phyloP scores from a whole-genome alignment of 2,888 invertebrate genomes.

The Drosophila nr. medialis region DNA sequence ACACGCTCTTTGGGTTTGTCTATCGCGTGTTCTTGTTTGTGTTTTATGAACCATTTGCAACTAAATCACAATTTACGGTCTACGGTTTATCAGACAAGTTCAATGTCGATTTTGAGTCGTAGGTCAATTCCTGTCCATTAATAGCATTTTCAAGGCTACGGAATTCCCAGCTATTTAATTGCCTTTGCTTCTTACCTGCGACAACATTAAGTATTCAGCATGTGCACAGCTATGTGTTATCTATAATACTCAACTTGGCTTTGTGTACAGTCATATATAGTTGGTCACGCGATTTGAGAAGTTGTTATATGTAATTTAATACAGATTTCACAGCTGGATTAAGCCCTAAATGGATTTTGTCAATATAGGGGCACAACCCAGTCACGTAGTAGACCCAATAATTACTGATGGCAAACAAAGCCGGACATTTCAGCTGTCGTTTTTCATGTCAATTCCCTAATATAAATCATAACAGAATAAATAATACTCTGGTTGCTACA shows the following conservation, averaged over 20 bases:
- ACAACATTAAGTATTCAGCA: conserved; percentile 23
- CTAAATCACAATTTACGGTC: background rate
- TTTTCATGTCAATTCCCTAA: conserved; percentile 32
- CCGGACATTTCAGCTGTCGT: conserved; percentile 37
- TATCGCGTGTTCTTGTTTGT: background rate
- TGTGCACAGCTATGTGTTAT: conserved; percentile 2
- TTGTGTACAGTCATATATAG: background rate
- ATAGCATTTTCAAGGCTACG: conserved; percentile 20
- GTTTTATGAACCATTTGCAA: background rate
- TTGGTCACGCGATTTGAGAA: conserved; percentile 28
- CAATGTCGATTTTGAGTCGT: background rate
- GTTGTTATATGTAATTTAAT: conserved; percentile 13
- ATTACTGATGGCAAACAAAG: conserved; percentile 39
- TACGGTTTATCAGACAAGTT: conserved; percentile 9
- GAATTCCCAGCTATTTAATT: conserved; percentile 10
- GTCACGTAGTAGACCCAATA: conserved; percentile 44
- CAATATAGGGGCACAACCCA: conserved; percentile 3
- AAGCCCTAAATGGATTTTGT: background rate
- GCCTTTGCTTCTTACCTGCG: background rate
- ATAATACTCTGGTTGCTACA: background rate
- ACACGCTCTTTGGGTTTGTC: no score
- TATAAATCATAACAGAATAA: background rate
- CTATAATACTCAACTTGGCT: background rate
- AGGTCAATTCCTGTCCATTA: background rate
- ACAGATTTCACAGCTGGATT: conserved; percentile 43